These are phyloP conservation scores for Artibeus lituratus DNA, from an alignment of 2,797 vertebrate species.

Conservation along the genomic window DNA sequence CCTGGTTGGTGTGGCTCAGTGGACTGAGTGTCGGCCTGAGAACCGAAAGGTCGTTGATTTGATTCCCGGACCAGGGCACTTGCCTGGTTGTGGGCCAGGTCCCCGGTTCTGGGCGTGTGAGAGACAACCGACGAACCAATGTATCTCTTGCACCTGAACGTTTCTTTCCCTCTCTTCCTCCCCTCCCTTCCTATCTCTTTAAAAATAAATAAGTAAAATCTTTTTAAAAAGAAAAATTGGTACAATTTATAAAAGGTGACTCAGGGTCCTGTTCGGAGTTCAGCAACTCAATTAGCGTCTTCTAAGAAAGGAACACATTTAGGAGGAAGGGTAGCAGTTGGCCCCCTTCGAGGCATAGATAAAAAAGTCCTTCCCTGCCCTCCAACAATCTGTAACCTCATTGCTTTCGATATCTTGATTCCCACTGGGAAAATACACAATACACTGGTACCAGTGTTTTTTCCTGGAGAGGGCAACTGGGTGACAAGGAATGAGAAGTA, in stretches of 20 bases:
- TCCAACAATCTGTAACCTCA: neutral
- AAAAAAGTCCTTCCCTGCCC: neutral
- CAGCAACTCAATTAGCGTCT: neutral
- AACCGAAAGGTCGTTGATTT: neutral
- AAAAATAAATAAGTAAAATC: neutral
- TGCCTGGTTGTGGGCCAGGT: neutral
- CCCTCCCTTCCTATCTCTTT: neutral
- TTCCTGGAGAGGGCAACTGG: neutral
- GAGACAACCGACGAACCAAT: neutral
- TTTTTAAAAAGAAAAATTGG: neutral
- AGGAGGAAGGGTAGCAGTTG: neutral
- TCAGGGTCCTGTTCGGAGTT: neutral
- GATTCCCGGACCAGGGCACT: neutral
- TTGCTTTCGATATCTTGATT: neutral
- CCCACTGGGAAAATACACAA: neutral
- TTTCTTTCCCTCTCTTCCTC: neutral
- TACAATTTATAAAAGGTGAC: neutral
- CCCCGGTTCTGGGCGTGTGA: neutral
- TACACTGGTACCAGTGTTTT: neutral
- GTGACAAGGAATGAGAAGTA: neutral
- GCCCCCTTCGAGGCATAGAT: neutral
- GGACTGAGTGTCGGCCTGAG: neutral
- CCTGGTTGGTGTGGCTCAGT: neutral
- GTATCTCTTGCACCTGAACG: neutral
- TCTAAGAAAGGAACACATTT: neutral